Conservation (phyloP, 2,797 vertebrate genomes). For the Threskiornis aethiopicus region DNA sequence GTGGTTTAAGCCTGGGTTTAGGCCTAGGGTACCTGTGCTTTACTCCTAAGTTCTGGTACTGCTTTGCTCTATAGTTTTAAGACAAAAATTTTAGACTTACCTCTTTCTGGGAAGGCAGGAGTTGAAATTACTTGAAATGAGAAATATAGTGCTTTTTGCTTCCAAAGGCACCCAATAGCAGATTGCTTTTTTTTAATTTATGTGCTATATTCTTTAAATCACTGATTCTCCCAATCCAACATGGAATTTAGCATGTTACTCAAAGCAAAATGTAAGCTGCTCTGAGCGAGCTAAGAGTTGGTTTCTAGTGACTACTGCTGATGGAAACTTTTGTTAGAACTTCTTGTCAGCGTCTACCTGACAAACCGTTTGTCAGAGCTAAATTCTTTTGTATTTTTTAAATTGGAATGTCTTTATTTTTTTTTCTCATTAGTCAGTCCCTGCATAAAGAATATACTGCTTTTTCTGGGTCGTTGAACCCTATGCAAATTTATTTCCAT, state of each 20-base stretch:
- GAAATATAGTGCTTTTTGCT: not conserved
- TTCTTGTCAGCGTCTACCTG: not conserved
- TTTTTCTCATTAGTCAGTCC: not conserved
- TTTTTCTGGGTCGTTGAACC: slow-evolving; percentile 27
- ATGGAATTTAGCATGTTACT: not conserved
- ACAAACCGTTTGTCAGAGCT: not conserved
- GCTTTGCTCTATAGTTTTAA: not conserved
- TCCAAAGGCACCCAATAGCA: not conserved
- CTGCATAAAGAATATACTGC: not conserved
- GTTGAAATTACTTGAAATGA: not conserved
- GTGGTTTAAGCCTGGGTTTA: not conserved
- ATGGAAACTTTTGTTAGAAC: not conserved
- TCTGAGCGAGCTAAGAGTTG: not conserved
- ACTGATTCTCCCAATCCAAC: not conserved
- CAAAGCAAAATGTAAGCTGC: not conserved
- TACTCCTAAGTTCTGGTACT: not conserved
- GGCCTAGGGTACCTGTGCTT: not conserved
- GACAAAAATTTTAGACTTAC: not conserved
- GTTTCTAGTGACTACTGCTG: not conserved
- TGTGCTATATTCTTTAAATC: not conserved
- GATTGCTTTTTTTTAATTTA: not conserved
- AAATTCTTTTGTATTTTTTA: not conserved
- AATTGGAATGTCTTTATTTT: not conserved
- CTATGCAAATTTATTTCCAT: not conserved
- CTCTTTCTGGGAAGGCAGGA: not conserved